Percentiles rank a stretch among this genome's conserved stretches.
Conservation (phyloP, 2,797 vertebrate genomes). For the Gymnocypris eckloni region DNA sequence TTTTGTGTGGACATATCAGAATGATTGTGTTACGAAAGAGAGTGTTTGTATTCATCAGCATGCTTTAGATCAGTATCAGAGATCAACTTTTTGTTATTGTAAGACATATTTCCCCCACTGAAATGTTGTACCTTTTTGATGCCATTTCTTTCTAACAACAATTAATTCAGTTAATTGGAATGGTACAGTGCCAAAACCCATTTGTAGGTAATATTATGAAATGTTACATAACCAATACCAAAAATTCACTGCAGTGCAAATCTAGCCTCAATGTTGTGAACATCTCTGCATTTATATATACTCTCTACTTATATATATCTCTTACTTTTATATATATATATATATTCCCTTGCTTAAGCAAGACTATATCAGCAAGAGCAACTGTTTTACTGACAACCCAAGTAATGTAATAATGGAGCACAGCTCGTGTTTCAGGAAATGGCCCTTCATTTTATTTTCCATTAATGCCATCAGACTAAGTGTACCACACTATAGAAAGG, state of each 20-base stretch:
- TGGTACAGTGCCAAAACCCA: neutral
- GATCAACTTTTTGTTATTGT: neutral
- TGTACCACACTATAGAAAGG: neutral
- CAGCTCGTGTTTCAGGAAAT: conserved; percentile 38
- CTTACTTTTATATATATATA: neutral
- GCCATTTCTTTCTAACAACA: neutral
- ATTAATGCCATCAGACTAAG: conserved; percentile 27
- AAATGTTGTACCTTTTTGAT: neutral
- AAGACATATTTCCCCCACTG: neutral
- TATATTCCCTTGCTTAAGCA: neutral
- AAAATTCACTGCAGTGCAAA: neutral
- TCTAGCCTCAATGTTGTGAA: neutral
- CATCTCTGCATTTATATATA: neutral
- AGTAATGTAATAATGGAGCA: neutral
- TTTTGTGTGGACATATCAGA: neutral
- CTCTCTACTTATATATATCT: neutral
- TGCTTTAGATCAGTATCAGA: neutral
- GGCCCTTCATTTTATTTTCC: conserved; percentile 35
- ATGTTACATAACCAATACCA: neutral
- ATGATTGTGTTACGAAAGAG: neutral
- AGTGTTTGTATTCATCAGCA: neutral
- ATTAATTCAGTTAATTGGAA: neutral
- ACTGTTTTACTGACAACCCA: neutral
- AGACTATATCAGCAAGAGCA: neutral
- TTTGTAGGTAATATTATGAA: neutral